A percentile compares a stretch with the other conserved stretches of the same genome.
phyloP scores from a whole-genome alignment of 2,797 vertebrate species.

The Taenioides sp. region DNA sequence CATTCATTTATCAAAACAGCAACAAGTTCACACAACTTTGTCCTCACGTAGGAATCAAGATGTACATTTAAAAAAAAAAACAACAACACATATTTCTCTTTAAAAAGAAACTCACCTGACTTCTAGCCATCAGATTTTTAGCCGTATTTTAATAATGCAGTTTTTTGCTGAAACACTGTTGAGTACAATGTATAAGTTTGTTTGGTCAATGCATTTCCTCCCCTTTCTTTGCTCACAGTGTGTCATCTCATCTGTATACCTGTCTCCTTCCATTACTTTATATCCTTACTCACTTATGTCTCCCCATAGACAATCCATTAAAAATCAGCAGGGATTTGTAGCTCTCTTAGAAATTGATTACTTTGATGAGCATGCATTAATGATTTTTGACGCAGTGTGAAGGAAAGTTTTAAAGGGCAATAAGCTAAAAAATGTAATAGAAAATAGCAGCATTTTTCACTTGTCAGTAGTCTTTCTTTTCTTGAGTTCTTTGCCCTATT shows the following conservation, averaged over 20 bases:
- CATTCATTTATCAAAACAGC: neutral
- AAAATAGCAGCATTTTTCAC: constrained; percentile 13
- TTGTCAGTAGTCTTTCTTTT: constrained; percentile 37
- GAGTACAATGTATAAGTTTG: neutral
- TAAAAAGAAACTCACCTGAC: too few relatives aligned
- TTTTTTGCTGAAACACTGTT: neutral
- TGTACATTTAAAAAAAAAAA: too few relatives aligned
- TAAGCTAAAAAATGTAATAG: neutral
- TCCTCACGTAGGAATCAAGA: too few relatives aligned
- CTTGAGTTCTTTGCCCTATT: constrained; percentile 35
- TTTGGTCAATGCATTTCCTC: neutral
- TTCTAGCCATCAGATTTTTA: neutral
- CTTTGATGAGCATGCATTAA: constrained; percentile 51
- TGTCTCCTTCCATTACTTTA: constrained; percentile 12
- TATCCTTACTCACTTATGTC: constrained; percentile 26
- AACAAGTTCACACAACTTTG: neutral
- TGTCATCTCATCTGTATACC: constrained; percentile 7
- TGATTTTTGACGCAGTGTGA: constrained; percentile 48
- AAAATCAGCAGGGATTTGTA: constrained; percentile 56
- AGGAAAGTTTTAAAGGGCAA: constrained; percentile 32
- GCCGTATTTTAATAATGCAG: neutral
- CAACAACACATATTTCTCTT: too few relatives aligned
- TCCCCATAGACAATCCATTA: constrained; percentile 54
- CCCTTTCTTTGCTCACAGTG: constrained; percentile 2
- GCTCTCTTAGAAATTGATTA: constrained; percentile 54